These are phyloP conservation scores for Nysson spinosus DNA, from an alignment of 2,888 invertebrate species.

Conservation along the genomic window DNA sequence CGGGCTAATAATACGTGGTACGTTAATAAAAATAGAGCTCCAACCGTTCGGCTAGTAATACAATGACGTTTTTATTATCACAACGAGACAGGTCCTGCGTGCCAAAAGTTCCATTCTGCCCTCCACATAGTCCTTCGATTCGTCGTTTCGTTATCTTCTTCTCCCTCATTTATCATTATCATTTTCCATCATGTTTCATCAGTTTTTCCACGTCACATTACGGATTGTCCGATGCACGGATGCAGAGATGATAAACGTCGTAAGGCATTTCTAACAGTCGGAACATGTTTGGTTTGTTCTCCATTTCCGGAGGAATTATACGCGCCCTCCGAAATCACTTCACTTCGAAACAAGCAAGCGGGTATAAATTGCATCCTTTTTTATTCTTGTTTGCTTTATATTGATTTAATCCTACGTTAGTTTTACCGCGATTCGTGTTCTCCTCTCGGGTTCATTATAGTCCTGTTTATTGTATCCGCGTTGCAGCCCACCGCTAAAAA, in stretches of 20 bases:
- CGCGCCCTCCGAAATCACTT: too few relatives aligned
- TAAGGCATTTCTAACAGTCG: slow-evolving; percentile 44
- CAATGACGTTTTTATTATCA: slow-evolving; percentile 55
- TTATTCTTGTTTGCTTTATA: not conserved
- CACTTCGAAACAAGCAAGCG: slow-evolving; percentile 20
- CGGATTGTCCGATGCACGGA: slow-evolving; percentile 46
- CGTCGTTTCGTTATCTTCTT: slow-evolving; percentile 3
- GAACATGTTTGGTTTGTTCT: slow-evolving; percentile 11
- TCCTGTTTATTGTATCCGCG: not conserved
- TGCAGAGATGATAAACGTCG: slow-evolving; percentile 41
- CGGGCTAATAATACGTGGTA: slow-evolving; percentile 44
- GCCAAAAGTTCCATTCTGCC: slow-evolving; percentile 31
- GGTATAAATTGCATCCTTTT: slow-evolving; percentile 19
- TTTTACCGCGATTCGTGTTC: not conserved
- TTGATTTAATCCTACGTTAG: slow-evolving; percentile 10
- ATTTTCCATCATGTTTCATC: too few relatives aligned
- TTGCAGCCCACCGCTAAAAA: not conserved
- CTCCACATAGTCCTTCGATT: too few relatives aligned
- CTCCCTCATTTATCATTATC: slow-evolving; percentile 10
- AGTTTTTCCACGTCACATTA: slow-evolving; percentile 27
- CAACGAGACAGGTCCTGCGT: slow-evolving; percentile 55
- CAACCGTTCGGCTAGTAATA: slow-evolving; percentile 48
- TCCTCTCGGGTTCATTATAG: not conserved
- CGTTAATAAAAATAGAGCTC: slow-evolving; percentile 59
- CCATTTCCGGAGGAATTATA: not conserved